These are phyloP conservation scores for Aricia artaxerxes DNA, from an alignment of 2,888 invertebrate genomes.

Conservation along the genomic window DNA sequence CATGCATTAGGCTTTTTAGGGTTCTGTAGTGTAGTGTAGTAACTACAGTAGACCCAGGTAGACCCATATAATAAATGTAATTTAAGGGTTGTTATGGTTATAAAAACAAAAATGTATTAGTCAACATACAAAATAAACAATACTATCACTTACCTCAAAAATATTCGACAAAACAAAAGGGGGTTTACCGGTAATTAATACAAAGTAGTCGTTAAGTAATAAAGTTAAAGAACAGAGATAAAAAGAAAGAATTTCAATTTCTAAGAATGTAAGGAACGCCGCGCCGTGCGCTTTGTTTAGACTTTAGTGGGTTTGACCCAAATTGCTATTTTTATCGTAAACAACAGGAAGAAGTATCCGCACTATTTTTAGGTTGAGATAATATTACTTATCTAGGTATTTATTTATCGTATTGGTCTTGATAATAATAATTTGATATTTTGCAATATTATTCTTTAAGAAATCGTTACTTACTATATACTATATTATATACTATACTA, in stretches of 20 bases:
- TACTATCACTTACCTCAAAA: neutral
- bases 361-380: constrained; percentile 8
- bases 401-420: neutral
- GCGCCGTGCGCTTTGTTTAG: neutral
- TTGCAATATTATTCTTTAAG: neutral
- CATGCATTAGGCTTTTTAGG: too few relatives aligned
- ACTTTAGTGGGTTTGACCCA: constrained; percentile 14
- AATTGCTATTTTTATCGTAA: constrained; percentile 34
- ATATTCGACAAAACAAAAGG: constrained; percentile 8
- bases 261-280: neutral
- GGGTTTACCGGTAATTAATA: constrained; percentile 11
- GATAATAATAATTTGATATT: too few relatives aligned
- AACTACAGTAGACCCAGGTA: too few relatives aligned
- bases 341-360: constrained; percentile 34
- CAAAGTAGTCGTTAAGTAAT: neutral
- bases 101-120: too few relatives aligned
- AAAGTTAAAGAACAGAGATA: neutral
- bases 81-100: neutral
- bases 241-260: constrained; percentile 1
- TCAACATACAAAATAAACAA: neutral
- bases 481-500: too few relatives aligned
- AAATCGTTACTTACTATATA: too few relatives aligned
- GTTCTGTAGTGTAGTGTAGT: too few relatives aligned
- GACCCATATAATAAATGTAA: too few relatives aligned
- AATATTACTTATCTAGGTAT: neutral